Evolutionary conservation across 2,888 invertebrate species (phyloP), one percentile per base, ranked within the genome.

Genomic region (Latheticus oryzae): DNA sequence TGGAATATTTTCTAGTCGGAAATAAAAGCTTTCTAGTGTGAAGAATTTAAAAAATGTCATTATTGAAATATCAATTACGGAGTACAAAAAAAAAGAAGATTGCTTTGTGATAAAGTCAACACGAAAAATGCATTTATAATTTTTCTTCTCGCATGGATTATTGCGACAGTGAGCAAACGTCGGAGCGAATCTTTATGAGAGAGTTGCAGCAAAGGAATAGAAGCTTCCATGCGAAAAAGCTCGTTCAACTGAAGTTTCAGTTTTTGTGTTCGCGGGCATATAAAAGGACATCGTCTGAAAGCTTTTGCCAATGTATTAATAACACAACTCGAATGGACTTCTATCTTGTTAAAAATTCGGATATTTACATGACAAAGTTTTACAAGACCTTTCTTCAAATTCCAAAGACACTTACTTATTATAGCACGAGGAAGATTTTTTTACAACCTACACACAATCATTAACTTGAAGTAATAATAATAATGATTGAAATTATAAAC

Each of bases 231-330:
- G 66, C 69, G 66, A 60, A 60, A 70, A 66, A 67, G 62, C 54
- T 63, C 64, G 66, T 67, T 64, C 67, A 66, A 65, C 23, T 50
- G 26, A 15, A 67, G 66, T 66, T 68, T 55, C 54, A 51, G 58
- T 23, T 70, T 68, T 66, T 67, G 65, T 65, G 68, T 69, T 52
- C 59, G 64, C 63, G 69, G 63, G 65, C 70, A 62, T 63, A 67
- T 65, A 69, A 72, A 73, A 73, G 71, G 70, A 73, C 73, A 72
- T 70, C 70, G 64, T 67, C 67, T 70, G 68, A 70, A 65, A 69
- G 72, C 72, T 73, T n/a, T 72, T 72, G 70, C 70, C 70, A 73
- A 67, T 71, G 70, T 69, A 70, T 73, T 74, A 73, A 73, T 73
- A 72, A 70, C 68, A 69, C 66, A 52, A 64, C 64, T 65, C 64